Base-by-base conservation (phyloP, 23 tunicate genomes). In the Ciona savignyi region DNA sequence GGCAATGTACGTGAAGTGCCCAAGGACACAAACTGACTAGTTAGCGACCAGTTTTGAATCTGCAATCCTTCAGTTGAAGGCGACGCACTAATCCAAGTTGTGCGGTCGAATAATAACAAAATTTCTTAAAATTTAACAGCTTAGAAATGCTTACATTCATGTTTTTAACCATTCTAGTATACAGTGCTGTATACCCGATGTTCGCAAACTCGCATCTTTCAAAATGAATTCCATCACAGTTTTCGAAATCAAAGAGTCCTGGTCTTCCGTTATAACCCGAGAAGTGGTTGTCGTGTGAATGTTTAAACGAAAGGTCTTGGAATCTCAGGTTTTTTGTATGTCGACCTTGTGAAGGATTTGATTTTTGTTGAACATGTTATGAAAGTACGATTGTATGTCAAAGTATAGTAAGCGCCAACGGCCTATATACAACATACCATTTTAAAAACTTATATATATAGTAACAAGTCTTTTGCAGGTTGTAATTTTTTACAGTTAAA, bases 191-290 rank as follows among this genome's bases (percentile, higher is more conserved):
- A 70, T 74, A 63, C 29, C 79, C 86, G 27, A 81, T 35, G 29
- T 74, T 64, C 15, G 65, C 66, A 66, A 81, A 49, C 0, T 42
- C 73, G 29, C 80, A 81, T 56, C 56, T 56, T 20, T 25, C 23
- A 0, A 81, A 31, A 48, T 66, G 22, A 26, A 81, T 74, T 0
- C 66, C 49, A 65, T 75, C 49, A 2, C 74, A 35, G 0, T 66
- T 27, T 31, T 67, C 73, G 34, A 81, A 34, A 4, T 81, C 75
- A 22, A 81, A 27, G 2, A 62, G 62, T 30, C 79, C 72, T 9
- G 86, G 86, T 65, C 78, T 74, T 29, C 32, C 28, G 65, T 81
- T 81, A 63, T 32, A 74, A 30, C 86, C 77, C 23, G 33, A 51
- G 63, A 65, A 60, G 31, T 74, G 25, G 49, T 68, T 27, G 72